These are phyloP conservation scores for Smutsia gigantea DNA, from an alignment of 2,797 vertebrate genomes.

Conservation along the genomic window DNA sequence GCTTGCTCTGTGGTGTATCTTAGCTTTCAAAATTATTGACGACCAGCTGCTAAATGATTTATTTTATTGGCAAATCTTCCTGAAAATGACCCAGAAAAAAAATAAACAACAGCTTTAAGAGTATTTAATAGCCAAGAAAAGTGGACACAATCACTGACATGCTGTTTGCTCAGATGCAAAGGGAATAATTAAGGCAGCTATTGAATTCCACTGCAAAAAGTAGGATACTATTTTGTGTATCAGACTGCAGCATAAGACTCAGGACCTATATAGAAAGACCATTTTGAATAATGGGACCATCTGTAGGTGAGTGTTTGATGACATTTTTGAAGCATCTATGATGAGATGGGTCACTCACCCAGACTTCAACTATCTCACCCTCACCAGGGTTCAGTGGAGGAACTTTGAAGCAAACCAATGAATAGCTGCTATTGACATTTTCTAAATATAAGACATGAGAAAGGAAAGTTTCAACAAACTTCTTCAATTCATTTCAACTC, in stretches of 20 bases:
- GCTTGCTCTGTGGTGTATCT: background rate
- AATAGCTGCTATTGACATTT: constrained; percentile 74
- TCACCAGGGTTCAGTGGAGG: background rate
- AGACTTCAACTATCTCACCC: constrained; percentile 64
- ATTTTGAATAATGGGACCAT: constrained; percentile 52
- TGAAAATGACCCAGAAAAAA: background rate
- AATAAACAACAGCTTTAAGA: background rate
- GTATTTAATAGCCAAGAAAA: background rate
- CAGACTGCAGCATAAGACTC: background rate
- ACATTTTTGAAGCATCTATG: constrained; percentile 68
- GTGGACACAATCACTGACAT: background rate
- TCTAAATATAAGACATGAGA: constrained; percentile 73
- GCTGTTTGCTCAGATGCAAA: background rate
- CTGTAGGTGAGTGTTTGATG: constrained; percentile 62
- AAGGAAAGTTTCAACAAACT: constrained; percentile 72
- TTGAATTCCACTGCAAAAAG: background rate
- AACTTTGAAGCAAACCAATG: constrained; percentile 75
- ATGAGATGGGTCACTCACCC: constrained; percentile 78
- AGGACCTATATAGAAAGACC: constrained; percentile 14
- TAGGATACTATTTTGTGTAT: background rate
- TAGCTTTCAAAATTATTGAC: constrained; percentile 52
- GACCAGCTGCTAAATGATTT: background rate
- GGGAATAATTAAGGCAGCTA: constrained; percentile 6
- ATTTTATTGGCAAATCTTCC: background rate
- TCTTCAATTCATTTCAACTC: constrained; percentile 73